These are phyloP conservation scores for Hedychridium roseum DNA, from an alignment of 2,888 invertebrate genomes.

Conservation along the genomic window DNA sequence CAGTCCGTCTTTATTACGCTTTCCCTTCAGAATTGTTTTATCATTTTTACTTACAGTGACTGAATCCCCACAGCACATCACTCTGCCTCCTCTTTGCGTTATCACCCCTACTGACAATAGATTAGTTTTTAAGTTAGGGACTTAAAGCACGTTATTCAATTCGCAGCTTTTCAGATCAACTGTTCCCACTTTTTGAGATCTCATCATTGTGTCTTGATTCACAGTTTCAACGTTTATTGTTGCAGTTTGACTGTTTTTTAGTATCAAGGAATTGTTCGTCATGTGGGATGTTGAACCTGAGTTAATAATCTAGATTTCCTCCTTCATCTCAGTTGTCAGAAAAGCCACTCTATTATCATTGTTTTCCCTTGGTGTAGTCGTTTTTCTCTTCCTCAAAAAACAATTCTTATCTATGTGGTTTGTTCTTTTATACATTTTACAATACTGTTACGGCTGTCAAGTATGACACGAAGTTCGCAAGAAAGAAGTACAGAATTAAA, in stretches of 20 bases:
- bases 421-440: not conserved
- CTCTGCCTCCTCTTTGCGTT: not conserved
- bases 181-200: too few relatives aligned
- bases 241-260: not conserved
- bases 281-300: not conserved
- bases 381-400: not conserved
- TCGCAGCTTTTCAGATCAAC: not conserved
- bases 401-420: not conserved
- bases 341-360: not conserved
- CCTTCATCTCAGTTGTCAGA: not conserved
- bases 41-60: slow-evolving; percentile 3
- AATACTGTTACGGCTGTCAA: not conserved
- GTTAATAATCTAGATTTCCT: not conserved
- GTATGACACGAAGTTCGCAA: too few relatives aligned
- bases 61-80: not conserved
- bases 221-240: not conserved
- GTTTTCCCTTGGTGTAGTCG: not conserved
- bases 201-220: not conserved
- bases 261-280: not conserved
- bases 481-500: too few relatives aligned
- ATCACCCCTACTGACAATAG: slow-evolving; percentile 1
- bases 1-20: not conserved
- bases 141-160: slow-evolving; percentile 1
- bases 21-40: not conserved
- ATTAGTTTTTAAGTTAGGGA: not conserved